Conservation (phyloP, 1,140 invertebrate genomes). For the Paracyclopina nana region DNA sequence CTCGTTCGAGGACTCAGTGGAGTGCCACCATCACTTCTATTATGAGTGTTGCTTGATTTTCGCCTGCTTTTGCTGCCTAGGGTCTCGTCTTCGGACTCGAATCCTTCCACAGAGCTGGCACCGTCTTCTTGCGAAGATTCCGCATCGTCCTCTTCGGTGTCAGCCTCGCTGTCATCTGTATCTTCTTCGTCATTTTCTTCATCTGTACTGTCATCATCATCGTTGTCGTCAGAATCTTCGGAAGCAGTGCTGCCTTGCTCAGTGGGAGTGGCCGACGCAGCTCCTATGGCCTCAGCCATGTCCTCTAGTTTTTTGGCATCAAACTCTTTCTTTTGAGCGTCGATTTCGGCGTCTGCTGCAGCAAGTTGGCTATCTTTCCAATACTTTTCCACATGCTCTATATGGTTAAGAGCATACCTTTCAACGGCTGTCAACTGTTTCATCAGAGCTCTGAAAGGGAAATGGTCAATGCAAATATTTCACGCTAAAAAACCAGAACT, state of each 20-base stretch:
- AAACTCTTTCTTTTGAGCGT: slow-evolving; percentile 81
- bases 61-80: too few relatives aligned
- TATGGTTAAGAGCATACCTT: slow-evolving; percentile 72
- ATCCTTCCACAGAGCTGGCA: too few relatives aligned
- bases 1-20: too few relatives aligned
- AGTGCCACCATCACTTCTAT: too few relatives aligned
- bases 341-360: slow-evolving; percentile 70
- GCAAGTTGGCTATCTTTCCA: slow-evolving; percentile 62
- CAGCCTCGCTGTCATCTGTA: slow-evolving; percentile 4
- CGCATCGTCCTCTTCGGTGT: slow-evolving; percentile 18
- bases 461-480: background rate
- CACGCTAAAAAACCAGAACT: background rate
- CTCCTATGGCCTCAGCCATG: slow-evolving; percentile 32
- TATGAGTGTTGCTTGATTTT: too few relatives aligned
- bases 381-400: slow-evolving; percentile 66
- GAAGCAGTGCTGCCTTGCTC: slow-evolving; percentile 21
- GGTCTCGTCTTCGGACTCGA: too few relatives aligned
- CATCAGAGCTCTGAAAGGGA: slow-evolving; percentile 17
- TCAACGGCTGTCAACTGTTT: slow-evolving; percentile 69
- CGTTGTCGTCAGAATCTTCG: slow-evolving; percentile 19
- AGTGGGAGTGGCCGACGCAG: slow-evolving; percentile 23
- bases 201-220: slow-evolving; percentile 33
- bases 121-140: slow-evolving; percentile 6
- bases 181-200: slow-evolving; percentile 44
- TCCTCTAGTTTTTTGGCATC: slow-evolving; percentile 55